phyloP scores from a whole-genome alignment of 2,113 vertebrate genomes.

The Rousettus leschenaultii region DNA sequence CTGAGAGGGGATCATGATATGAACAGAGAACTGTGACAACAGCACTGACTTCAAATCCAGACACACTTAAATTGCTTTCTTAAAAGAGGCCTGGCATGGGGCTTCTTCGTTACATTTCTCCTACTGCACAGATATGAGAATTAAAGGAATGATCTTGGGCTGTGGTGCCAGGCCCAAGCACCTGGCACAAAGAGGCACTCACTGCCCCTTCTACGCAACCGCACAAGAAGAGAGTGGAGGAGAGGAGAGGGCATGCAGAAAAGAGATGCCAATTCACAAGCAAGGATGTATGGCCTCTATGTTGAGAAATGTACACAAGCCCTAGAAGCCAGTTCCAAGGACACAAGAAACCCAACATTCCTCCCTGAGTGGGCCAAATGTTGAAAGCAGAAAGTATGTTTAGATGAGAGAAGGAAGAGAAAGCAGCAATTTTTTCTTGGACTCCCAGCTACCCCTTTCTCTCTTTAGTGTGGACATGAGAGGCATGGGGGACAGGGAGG shows the following conservation, averaged over 20 bases:
- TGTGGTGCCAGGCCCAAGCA: neutral
- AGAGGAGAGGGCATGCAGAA: neutral
- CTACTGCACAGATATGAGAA: neutral
- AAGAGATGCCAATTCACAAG: neutral
- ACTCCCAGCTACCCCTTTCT: neutral
- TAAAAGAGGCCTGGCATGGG: neutral
- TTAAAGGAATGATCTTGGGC: neutral
- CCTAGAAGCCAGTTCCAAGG: neutral
- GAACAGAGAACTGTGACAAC: neutral
- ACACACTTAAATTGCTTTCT: neutral
- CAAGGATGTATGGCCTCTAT: neutral
- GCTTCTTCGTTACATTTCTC: neutral
- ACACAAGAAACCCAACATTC: neutral
- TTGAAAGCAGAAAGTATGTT: neutral
- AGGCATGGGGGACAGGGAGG: neutral
- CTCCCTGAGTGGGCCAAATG: neutral
- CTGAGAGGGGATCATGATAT: neutral
- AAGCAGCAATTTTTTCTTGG: neutral
- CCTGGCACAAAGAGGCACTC: neutral
- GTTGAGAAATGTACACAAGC: neutral
- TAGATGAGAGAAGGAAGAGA: neutral
- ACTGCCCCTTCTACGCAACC: neutral
- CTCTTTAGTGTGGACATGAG: neutral
- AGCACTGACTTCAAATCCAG: neutral
- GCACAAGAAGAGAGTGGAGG: neutral